Percentiles rank a stretch among this genome's conserved stretches.
These are phyloP conservation scores for Enteromius fasciolatus DNA, from an alignment of 2,797 vertebrate species.

Conservation along the genomic window DNA sequence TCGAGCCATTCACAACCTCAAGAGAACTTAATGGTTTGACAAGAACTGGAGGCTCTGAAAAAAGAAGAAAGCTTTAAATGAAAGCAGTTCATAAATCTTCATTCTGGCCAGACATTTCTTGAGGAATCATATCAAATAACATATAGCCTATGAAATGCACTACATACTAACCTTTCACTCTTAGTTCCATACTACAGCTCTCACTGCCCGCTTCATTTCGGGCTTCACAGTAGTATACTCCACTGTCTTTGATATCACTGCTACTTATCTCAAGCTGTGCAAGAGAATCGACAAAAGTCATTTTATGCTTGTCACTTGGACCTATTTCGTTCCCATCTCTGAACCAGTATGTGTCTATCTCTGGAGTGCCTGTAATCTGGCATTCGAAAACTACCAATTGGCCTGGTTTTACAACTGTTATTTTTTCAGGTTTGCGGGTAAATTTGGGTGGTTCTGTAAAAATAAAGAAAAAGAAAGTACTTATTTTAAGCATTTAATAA, in stretches of 20 bases:
- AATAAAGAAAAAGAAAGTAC: slow-evolving; percentile 39
- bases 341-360: slow-evolving; percentile 94
- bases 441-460: slow-evolving; percentile 91
- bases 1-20: slow-evolving; percentile 86
- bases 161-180: slow-evolving; percentile 92
- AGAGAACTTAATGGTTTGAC: slow-evolving; percentile 80
- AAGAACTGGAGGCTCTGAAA: slow-evolving; percentile 90
- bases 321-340: slow-evolving; percentile 91
- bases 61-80: slow-evolving; percentile 38
- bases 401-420: slow-evolving; percentile 87
- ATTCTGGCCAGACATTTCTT: background rate
- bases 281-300: slow-evolving; percentile 84
- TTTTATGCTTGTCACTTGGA: slow-evolving; percentile 78
- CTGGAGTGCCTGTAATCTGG: slow-evolving; percentile 90
- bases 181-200: slow-evolving; percentile 94
- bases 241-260: slow-evolving; percentile 84
- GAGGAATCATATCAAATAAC: background rate
- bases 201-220: slow-evolving; percentile 94
- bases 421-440: slow-evolving; percentile 85
- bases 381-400: slow-evolving; percentile 90
- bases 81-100: background rate
- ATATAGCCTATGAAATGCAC: background rate
- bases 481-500: slow-evolving; percentile 20
- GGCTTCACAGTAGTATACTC: slow-evolving; percentile 93
- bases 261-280: slow-evolving; percentile 85